phyloP scores from a whole-genome alignment of 1,140 invertebrate genomes.

The Limonius californicus region DNA sequence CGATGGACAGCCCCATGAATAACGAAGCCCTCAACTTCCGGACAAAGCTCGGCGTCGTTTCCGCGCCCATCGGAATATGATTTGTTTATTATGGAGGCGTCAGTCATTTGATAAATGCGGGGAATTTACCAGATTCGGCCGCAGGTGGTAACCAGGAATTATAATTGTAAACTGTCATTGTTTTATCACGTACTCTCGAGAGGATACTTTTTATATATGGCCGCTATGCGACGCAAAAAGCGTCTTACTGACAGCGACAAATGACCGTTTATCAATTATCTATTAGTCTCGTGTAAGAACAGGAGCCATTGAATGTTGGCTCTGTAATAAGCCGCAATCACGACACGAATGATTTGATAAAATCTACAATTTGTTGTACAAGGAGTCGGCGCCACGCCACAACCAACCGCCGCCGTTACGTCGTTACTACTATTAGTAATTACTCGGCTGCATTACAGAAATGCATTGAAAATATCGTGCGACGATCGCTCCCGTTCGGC shows the following conservation, averaged over 20 bases:
- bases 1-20: slow-evolving; percentile 11
- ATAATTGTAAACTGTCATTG: slow-evolving; percentile 9
- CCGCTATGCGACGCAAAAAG: neutral
- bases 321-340: slow-evolving; percentile 5
- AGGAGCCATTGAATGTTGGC: neutral
- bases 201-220: neutral
- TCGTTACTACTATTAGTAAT: neutral
- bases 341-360: neutral
- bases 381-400: neutral
- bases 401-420: neutral
- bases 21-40: slow-evolving; percentile 5
- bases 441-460: neutral
- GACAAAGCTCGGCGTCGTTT: slow-evolving; percentile 12
- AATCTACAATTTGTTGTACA: slow-evolving; percentile 11
- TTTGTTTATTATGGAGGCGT: slow-evolving; percentile 16
- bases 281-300: neutral
- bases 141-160: neutral
- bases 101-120: slow-evolving; percentile 15
- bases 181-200: neutral
- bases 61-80: slow-evolving; percentile 13
- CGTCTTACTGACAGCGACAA: slow-evolving; percentile 3
- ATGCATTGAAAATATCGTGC: neutral
- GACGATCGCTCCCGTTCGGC: neutral
- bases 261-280: slow-evolving; percentile 10
- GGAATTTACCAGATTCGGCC: neutral